Percentiles rank a stretch among this genome's conserved stretches.
Conservation (phyloP, 1,140 invertebrate genomes). For the Lepidostoma basale region DNA sequence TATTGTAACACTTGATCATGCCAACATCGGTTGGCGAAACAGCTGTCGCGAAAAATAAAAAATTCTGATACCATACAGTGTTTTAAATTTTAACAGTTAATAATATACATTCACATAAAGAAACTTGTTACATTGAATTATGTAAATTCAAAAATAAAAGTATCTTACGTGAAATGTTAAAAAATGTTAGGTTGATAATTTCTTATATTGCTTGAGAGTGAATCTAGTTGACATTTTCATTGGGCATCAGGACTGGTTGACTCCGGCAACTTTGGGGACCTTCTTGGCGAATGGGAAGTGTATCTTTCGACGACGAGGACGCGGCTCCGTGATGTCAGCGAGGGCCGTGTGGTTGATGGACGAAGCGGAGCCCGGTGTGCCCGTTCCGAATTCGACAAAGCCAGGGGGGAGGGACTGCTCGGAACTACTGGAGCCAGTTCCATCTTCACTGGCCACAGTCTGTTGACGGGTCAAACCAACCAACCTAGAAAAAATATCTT, state of each 20-base stretch:
- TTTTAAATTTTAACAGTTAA: too few relatives aligned
- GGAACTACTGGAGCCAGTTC: conserved; percentile 42
- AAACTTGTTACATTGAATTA: too few relatives aligned
- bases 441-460: conserved; percentile 27
- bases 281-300: conserved; percentile 45
- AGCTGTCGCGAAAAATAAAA: too few relatives aligned
- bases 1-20: too few relatives aligned
- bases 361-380: not conserved
- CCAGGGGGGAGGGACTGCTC: conserved; percentile 34
- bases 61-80: too few relatives aligned
- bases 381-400: not conserved
- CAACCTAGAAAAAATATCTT: conserved; percentile 20
- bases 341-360: not conserved
- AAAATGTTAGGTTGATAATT: too few relatives aligned
- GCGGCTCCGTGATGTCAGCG: conserved; percentile 4
- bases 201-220: too few relatives aligned
- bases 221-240: too few relatives aligned
- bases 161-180: too few relatives aligned
- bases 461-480: conserved; percentile 28
- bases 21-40: too few relatives aligned
- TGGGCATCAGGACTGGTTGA: conserved; percentile 42
- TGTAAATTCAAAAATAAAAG: too few relatives aligned
- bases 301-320: conserved; percentile 29
- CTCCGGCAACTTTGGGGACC: conserved; percentile 25
- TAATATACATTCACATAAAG: too few relatives aligned